Percentiles rank a stretch among this genome's conserved stretches.
These are phyloP conservation scores for Psilopsiagon aurifrons DNA, from an alignment of 2,113 vertebrate genomes.

Conservation along the genomic window DNA sequence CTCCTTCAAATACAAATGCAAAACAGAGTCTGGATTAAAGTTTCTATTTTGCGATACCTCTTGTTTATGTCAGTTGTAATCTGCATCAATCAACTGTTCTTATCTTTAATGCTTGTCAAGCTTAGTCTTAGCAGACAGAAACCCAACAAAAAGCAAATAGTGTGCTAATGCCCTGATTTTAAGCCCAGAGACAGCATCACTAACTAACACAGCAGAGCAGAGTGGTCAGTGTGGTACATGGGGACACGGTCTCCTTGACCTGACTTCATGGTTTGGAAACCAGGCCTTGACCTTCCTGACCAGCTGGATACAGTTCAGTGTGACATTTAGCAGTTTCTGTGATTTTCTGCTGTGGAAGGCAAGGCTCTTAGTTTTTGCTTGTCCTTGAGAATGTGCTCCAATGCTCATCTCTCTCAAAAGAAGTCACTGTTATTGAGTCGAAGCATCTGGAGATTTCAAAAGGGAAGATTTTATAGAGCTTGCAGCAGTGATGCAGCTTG, in stretches of 20 bases:
- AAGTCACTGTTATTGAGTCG: not conserved
- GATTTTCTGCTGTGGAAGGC: not conserved
- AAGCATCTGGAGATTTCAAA: not conserved
- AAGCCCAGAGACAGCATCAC: not conserved
- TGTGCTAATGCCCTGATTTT: not conserved
- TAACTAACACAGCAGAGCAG: not conserved
- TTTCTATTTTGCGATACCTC: not conserved
- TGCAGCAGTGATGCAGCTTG: not conserved
- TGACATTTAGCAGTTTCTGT: not conserved
- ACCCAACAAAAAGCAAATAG: not conserved
- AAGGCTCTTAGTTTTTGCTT: not conserved
- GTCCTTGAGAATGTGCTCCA: not conserved
- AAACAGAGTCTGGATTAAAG: not conserved
- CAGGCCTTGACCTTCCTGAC: not conserved
- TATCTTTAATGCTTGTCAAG: not conserved
- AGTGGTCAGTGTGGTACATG: rapidly evolving
- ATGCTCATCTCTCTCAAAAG: not conserved
- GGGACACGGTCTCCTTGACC: not conserved
- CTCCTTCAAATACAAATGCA: not conserved
- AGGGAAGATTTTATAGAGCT: not conserved
- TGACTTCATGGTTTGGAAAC: not conserved
- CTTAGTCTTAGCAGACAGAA: not conserved
- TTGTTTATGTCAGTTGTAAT: not conserved
- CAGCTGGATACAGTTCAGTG: not conserved
- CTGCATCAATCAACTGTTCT: not conserved